phyloP scores from a whole-genome alignment of 2,888 invertebrate species.

The Drosophila quinaria region DNA sequence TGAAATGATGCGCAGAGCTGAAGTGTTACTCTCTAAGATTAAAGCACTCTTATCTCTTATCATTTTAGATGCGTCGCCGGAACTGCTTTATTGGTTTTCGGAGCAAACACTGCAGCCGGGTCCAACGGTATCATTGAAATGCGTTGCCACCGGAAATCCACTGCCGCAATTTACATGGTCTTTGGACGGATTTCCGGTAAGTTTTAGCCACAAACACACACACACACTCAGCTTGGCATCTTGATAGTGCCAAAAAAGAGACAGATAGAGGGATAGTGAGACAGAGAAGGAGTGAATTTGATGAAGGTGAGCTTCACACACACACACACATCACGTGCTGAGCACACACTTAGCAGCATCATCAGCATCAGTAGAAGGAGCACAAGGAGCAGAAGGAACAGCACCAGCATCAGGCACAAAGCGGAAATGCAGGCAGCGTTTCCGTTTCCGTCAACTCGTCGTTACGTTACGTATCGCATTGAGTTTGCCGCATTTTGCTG shows the following conservation, averaged over 20 bases:
- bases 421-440: conserved; percentile 75
- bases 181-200: conserved; percentile 94
- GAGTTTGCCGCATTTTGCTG: conserved; percentile 29
- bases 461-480: conserved; percentile 2
- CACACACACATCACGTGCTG: conserved; percentile 19
- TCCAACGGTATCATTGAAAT: conserved; percentile 95
- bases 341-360: conserved; percentile 57
- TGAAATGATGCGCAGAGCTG: conserved; percentile 19
- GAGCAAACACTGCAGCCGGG: conserved; percentile 97
- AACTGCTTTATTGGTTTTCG: conserved; percentile 95
- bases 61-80: conserved; percentile 93
- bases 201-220: conserved; percentile 73
- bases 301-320: conserved; percentile 36
- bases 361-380: conserved; percentile 16
- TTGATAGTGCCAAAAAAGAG: conserved; percentile 10
- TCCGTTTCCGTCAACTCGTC: conserved; percentile 65
- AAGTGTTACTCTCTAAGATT: conserved; percentile 13
- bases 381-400: conserved; percentile 21
- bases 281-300: background rate
- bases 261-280: background rate
- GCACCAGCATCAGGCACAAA: conserved; percentile 15
- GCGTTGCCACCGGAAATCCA: conserved; percentile 97
- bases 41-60: conserved; percentile 42
- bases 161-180: conserved; percentile 97
- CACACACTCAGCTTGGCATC: conserved; percentile 21